Evolutionary conservation across 2,113 vertebrate genomes (phyloP), one percentile per base, ranked within the genome.

Genomic region (Corvus moneduloides): DNA sequence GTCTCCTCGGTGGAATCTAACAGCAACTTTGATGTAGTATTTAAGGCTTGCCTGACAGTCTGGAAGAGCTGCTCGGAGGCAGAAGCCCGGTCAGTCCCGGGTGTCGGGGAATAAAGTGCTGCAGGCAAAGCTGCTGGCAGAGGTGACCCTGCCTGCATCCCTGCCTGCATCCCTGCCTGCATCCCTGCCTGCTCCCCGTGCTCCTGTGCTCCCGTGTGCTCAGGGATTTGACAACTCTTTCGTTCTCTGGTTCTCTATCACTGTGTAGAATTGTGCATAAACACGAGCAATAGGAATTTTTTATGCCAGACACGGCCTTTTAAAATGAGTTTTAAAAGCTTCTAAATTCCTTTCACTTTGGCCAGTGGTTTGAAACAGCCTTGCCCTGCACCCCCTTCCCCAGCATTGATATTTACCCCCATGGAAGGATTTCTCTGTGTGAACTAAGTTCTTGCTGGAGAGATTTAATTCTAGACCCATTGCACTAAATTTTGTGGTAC

Each of bases 171-270:
- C 67, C 37, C 37, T 37, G 37, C 48, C 48, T 22, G 68, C 68
- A 16, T 35, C 24, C 18, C 54, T 30, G 11, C 73, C 30, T 33
- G 32, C 1, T 20, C 19, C 3, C 17, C 4, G 5, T 11, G 13
- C 74, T 44, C 46, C 54, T 7, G 4, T 56, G 37, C 67, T 55
- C 35, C 33, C 2, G 15, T 13, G 17, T 13, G 13, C 82, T 48
- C 52, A 0, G 49, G 7, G 15, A 44, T 46, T 46, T 49, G 8
- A 51, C 24, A 18, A 0, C 46, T 44, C 51, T 23, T n/a, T 7
- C 35, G 0, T n/a, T 17, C 6, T 7, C 39, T 7, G 0, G 5
- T 13, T 33, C 12, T 15, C 20, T 15, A 1, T 10, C 1, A 0
- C 64, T 35, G 4, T 0, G 0, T 4, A 2, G 37, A 35, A 28